Evolutionary conservation across 2,113 vertebrate genomes (phyloP).

Genomic region (Cacatua alba): DNA sequence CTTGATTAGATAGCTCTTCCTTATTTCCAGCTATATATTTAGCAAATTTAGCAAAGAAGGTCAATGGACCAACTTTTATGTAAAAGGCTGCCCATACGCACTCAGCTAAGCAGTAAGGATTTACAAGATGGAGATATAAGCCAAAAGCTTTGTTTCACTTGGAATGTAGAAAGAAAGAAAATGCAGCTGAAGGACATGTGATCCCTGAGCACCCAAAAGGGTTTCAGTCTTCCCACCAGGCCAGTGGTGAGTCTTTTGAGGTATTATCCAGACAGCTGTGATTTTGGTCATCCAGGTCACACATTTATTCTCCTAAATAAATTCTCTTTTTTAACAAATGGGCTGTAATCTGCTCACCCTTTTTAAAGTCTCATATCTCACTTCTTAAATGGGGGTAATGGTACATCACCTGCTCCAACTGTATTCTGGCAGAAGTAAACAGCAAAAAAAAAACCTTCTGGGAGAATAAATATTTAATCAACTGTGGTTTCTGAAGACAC

Average conservation of each 20-base stretch:
- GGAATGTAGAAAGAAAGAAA: background rate
- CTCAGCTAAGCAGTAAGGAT: background rate
- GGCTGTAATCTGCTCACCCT: background rate
- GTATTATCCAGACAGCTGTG: background rate
- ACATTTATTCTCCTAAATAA: background rate
- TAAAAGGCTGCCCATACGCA: background rate
- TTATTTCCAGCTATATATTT: background rate
- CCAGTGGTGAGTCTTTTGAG: accelerated
- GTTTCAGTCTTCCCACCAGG: background rate
- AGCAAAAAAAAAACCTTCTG: background rate
- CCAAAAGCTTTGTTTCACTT: background rate
- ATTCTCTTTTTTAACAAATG: background rate
- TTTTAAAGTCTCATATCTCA: background rate
- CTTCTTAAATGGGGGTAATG: background rate
- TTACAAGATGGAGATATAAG: background rate
- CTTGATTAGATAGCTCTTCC: background rate
- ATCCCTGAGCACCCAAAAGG: background rate
- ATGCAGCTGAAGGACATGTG: background rate
- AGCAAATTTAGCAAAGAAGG: background rate
- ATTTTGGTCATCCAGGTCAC: background rate
- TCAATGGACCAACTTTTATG: background rate
- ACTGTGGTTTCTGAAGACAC: background rate
- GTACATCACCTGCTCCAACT: background rate
- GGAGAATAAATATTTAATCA: background rate
- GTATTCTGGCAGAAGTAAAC: background rate